A percentile compares a stretch with the other conserved stretches of the same genome.
Evolutionary conservation across 2,888 invertebrate species (phyloP).

Genomic region (Spicauda simplicius): DNA sequence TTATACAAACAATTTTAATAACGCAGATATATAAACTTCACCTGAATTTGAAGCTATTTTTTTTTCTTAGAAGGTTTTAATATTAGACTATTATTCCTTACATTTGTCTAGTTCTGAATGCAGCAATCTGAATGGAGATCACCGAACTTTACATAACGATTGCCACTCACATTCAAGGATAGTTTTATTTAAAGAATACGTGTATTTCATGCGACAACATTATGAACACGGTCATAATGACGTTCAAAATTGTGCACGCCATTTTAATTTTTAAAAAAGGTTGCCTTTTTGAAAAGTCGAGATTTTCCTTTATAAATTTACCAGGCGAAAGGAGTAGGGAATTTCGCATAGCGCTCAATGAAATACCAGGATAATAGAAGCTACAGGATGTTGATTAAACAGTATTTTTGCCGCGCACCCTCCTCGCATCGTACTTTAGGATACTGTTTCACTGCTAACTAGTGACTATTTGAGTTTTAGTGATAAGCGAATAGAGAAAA

Average conservation of each 20-base stretch:
- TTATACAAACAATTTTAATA: no score
- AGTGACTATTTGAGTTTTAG: no score
- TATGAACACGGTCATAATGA: conserved; percentile 31
- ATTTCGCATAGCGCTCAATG: conserved; percentile 37
- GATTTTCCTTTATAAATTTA: conserved; percentile 35
- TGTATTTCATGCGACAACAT: conserved; percentile 18
- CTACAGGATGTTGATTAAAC: conserved; percentile 38
- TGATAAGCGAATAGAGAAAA: no score
- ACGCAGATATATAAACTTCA: no score
- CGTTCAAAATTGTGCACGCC: conserved; percentile 35
- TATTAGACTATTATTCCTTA: no score
- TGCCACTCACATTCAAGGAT: conserved; percentile 20
- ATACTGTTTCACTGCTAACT: neutral
- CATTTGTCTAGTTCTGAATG: no score
- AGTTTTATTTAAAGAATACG: conserved; percentile 16
- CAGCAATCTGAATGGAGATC: neutral
- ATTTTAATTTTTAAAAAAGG: conserved; percentile 35
- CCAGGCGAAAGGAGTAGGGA: conserved; percentile 35
- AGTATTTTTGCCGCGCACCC: conserved; percentile 37
- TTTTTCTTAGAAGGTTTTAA: no score
- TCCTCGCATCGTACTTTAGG: conserved; percentile 10
- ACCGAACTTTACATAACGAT: conserved; percentile 20
- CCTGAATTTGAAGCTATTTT: no score
- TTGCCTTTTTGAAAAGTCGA: conserved; percentile 35
- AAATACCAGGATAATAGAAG: conserved; percentile 38